Percentiles rank a stretch among this genome's conserved stretches.
These are phyloP conservation scores for Creontiades dilutus DNA, from an alignment of 2,888 invertebrate species.

Conservation along the genomic window DNA sequence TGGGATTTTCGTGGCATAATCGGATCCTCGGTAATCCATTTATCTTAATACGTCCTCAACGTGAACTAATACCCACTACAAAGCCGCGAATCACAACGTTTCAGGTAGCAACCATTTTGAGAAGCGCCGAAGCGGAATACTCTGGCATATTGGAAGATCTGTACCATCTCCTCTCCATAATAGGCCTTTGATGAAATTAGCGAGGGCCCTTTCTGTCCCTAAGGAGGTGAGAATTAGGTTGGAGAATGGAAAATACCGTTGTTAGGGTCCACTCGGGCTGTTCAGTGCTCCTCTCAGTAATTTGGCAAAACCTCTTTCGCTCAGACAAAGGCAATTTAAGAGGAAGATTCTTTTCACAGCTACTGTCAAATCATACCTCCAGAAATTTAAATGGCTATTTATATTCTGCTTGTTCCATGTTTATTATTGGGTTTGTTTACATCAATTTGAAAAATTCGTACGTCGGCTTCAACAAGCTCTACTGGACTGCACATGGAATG, in stretches of 20 bases:
- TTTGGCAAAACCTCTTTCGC: neutral
- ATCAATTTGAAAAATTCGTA: too few relatives aligned
- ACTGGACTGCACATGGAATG: too few relatives aligned
- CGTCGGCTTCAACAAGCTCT: too few relatives aligned
- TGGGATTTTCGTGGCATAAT: too few relatives aligned
- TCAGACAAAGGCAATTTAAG: neutral
- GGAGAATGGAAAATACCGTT: conserved; percentile 14
- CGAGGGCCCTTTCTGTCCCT: neutral
- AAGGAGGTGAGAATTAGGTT: neutral
- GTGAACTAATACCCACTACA: neutral
- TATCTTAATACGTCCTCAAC: neutral
- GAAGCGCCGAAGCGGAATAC: neutral
- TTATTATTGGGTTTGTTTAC: too few relatives aligned
- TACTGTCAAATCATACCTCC: too few relatives aligned
- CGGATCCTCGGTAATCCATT: too few relatives aligned
- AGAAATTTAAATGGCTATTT: too few relatives aligned
- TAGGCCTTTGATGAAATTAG: conserved; percentile 22
- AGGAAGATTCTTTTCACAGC: too few relatives aligned
- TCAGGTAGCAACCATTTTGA: neutral
- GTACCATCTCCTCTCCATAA: neutral
- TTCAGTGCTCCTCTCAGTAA: neutral
- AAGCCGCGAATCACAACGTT: too few relatives aligned
- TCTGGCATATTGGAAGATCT: neutral
- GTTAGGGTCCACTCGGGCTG: neutral
- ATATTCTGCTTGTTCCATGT: too few relatives aligned